Evolutionary conservation across 1,140 invertebrate species (phyloP).

Genomic region (Tigriopus japonicus): DNA sequence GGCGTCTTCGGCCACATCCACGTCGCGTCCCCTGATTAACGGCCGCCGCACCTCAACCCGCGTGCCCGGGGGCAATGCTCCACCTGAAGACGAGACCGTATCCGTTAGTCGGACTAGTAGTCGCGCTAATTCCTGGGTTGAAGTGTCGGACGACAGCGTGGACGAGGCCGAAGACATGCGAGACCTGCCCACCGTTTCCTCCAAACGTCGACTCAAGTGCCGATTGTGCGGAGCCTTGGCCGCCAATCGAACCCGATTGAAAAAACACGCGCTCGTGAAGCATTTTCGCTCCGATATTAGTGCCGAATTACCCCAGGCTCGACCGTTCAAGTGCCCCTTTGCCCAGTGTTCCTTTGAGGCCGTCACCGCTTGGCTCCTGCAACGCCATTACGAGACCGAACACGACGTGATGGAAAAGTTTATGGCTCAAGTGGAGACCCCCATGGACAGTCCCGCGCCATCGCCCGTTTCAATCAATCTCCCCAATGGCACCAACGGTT

Average conservation of each 20-base stretch:
- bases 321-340: not conserved
- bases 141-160: not conserved
- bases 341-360: not conserved
- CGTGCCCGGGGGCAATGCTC: no score
- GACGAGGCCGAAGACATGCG: not conserved
- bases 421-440: no score
- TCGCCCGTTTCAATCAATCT: no score
- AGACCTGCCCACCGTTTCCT: not conserved
- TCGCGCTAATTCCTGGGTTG: no score
- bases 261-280: not conserved
- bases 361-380: not conserved
- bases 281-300: not conserved
- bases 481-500: no score
- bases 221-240: conserved; percentile 1
- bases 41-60: no score
- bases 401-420: no score
- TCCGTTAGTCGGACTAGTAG: no score
- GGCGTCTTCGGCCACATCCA: no score
- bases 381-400: not conserved
- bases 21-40: no score
- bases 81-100: no score
- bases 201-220: not conserved
- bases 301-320: not conserved
- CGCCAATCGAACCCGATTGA: not conserved
- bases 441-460: no score